phyloP scores from a whole-genome alignment of 2,113 vertebrate genomes.

The Morone saxatilis region DNA sequence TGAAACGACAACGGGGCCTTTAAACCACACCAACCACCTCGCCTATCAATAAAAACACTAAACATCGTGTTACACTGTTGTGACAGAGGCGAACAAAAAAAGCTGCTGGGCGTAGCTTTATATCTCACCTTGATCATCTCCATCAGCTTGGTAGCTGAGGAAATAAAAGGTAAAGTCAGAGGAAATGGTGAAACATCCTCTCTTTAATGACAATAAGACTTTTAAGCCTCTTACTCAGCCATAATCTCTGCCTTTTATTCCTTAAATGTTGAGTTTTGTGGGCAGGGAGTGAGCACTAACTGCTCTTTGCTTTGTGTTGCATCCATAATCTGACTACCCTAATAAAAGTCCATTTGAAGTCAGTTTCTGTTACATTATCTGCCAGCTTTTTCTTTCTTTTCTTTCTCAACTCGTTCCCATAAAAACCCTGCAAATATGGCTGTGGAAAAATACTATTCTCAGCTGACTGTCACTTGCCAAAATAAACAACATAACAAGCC shows the following conservation, averaged over 20 bases:
- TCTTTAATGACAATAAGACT: background rate
- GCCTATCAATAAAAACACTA: constrained; percentile 30
- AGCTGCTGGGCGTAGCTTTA: background rate
- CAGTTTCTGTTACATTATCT: constrained; percentile 44
- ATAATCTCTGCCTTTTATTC: background rate
- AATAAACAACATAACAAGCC: constrained; percentile 71
- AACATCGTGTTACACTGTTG: constrained; percentile 26
- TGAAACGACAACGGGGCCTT: constrained; percentile 63
- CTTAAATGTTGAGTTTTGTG: background rate
- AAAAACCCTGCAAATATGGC: constrained; percentile 51
- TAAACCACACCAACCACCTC: constrained; percentile 45
- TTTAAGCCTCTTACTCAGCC: background rate
- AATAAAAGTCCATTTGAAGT: constrained; percentile 40
- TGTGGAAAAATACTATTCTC: constrained; percentile 76
- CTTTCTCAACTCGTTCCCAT: constrained; percentile 59
- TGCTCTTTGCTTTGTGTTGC: constrained; percentile 23
- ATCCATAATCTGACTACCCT: constrained; percentile 27
- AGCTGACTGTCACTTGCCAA: constrained; percentile 64
- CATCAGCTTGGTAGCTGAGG: background rate
- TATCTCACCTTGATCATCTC: background rate
- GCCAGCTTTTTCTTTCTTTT: constrained; percentile 59
- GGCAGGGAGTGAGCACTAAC: background rate
- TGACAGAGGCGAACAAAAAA: background rate
- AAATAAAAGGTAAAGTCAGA: background rate
- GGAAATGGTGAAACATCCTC: background rate